Evolutionary conservation across 2,888 invertebrate species (phyloP), one percentile per base, ranked within the genome.

Genomic region (Apotomis capreana): DNA sequence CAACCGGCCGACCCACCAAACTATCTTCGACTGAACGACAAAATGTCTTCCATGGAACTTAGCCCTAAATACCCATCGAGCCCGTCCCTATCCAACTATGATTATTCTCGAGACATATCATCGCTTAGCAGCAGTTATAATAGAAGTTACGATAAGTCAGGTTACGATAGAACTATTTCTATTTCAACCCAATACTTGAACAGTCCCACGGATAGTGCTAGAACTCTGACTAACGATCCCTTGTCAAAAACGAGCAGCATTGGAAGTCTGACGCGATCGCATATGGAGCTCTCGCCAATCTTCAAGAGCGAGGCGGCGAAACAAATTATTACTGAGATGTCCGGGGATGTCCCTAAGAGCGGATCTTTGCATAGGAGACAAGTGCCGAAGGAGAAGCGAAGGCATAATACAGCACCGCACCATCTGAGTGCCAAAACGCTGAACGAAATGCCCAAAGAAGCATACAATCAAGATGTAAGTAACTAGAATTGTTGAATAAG

Each of bases 381-480:
- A 70, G 95, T 97, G 52, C 97, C 97, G 0, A 96, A 95, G 78
- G 97, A 97, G 84, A 97, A 97, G 87, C 93, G 97, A 69, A 93
- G 97, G 70, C 97, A 98, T 86, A 96, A 97, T 81, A 98, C 98
- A 0, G 97, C 98, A n/a, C 96, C 96, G 0, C 95, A 96, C 92
- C 96, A 95, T 83, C 88, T 95, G n/a, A 95, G 94, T 75, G 94
- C 94, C 0, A 95, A 93, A 91, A 95, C 94, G 9, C 87, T 95
- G 78, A 94, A 94, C 76, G 94, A 94, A 80, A 86, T 94, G 79
- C 94, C 94, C 0, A 89, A 87, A 57, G 90, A 92, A 76, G 80
- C 76, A 1, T 91, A 88, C 68, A 90, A 87, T 80, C 92, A 92
- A 78, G 93, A 94, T 80, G 94, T 94, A 82, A 90, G 92, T 90